Evolutionary conservation across 2,113 vertebrate genomes (phyloP).

Genomic region (Pluvianellus socialis): DNA sequence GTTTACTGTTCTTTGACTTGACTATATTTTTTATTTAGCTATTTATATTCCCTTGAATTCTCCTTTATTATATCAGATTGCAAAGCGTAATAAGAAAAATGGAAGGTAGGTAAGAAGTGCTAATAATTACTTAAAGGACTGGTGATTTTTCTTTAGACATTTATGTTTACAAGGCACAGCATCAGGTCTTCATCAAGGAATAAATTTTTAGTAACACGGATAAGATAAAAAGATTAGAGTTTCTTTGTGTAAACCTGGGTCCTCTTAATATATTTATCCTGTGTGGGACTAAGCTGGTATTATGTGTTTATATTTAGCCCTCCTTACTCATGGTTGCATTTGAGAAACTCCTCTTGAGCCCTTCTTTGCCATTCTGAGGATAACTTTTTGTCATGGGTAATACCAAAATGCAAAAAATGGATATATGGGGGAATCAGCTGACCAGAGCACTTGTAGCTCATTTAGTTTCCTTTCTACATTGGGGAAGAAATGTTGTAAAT

Average conservation of each 20-base stretch:
- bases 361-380: background rate
- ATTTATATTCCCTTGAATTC: background rate
- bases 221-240: background rate
- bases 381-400: background rate
- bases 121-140: background rate
- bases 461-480: background rate
- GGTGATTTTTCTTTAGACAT: background rate
- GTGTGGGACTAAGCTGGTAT: background rate
- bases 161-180: background rate
- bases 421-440: background rate
- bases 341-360: background rate
- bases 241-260: background rate
- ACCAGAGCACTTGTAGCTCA: background rate
- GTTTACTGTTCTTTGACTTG: background rate
- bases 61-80: background rate
- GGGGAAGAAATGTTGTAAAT: background rate
- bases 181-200: background rate
- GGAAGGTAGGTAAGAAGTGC: background rate
- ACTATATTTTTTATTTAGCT: background rate
- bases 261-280: background rate
- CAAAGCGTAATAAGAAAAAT: background rate
- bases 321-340: background rate
- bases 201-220: background rate
- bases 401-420: background rate
- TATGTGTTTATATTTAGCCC: background rate